Evolutionary conservation across 1,140 invertebrate genomes (phyloP), one percentile per base, ranked within the genome.

Genomic region (Ceratoteleas bidentatus): DNA sequence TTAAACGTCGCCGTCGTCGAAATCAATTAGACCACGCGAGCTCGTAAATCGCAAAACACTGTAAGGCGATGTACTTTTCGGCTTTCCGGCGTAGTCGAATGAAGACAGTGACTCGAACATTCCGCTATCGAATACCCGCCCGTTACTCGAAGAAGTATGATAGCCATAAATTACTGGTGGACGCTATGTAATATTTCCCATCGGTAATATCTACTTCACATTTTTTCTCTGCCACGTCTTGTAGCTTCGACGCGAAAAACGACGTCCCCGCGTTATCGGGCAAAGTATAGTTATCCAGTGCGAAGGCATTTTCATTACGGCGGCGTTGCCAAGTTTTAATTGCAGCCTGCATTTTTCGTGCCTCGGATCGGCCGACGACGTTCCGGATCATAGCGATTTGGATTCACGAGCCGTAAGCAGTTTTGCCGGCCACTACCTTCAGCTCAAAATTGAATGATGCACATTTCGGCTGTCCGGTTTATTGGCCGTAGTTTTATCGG

Each of bases 151-250:
- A 84, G 77, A 77, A 77, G 81, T 84, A 84, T 84, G 66, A 80
- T 70, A 60, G 82, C 33, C 69, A 84, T 84, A 84, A 84, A 84
- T 84, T 81, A 61, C 68, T 40, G 47, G 50, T 73, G 64, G 77
- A 80, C 64, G 68, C 73, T 13, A 52, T 65, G 77, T 77, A 84
- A 84, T 84, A 80, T 84, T 84, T 84, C 53, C 77, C 76, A 77
- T 84, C 73, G 73, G 81, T 77, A 77, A 80, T 84, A 84, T 84
- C 81, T 84, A 73, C 81, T 77, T 80, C 76, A 76, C 68, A 84
- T 80, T 84, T 84, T 84, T 84, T 34, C 9, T 70, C 53, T 43
- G 62, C 60, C 56, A 47, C 65, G 56, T 74, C 76, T 73, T 77
- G 72, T 73, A 76, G 58, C 73, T 80, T 45, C 57, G 43, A 79